These are phyloP conservation scores for Prolemur simus DNA, from an alignment of 2,113 vertebrate genomes.

Conservation along the genomic window DNA sequence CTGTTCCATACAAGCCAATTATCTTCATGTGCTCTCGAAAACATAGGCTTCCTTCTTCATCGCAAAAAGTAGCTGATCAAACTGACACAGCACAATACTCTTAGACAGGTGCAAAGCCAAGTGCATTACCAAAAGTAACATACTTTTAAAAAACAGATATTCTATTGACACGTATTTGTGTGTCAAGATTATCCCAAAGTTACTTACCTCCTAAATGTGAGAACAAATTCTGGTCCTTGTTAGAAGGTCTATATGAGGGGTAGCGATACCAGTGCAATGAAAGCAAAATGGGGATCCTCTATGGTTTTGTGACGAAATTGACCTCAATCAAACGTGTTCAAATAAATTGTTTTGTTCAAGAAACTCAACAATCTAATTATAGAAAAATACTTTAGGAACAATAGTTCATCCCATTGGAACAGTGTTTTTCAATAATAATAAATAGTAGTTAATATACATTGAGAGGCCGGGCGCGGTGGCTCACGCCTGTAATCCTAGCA, in stretches of 20 bases:
- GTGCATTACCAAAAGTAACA: neutral
- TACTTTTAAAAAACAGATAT: neutral
- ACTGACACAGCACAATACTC: neutral
- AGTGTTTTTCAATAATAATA: neutral
- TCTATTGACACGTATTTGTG: neutral
- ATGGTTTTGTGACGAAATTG: neutral
- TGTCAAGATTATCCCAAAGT: neutral
- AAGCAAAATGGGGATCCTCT: neutral
- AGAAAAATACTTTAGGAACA: constrained; percentile 1
- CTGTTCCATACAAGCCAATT: neutral
- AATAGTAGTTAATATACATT: neutral
- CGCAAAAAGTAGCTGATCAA: neutral
- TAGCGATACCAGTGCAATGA: neutral
- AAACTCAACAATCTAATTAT: neutral
- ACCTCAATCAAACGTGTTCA: neutral
- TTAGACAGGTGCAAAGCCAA: neutral
- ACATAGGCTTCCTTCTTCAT: neutral
- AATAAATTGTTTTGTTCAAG: neutral
- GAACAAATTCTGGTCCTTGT: neutral
- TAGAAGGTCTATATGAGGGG: neutral
- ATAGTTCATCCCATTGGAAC: neutral
- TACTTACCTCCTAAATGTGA: neutral
- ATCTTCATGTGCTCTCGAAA: neutral
- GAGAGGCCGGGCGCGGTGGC: no score
- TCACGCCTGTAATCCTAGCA: no score